Percentiles rank a stretch among this genome's conserved stretches.
These are phyloP conservation scores for Lutraria rhynchaena DNA, from an alignment of 1,140 invertebrate genomes.

Conservation along the genomic window DNA sequence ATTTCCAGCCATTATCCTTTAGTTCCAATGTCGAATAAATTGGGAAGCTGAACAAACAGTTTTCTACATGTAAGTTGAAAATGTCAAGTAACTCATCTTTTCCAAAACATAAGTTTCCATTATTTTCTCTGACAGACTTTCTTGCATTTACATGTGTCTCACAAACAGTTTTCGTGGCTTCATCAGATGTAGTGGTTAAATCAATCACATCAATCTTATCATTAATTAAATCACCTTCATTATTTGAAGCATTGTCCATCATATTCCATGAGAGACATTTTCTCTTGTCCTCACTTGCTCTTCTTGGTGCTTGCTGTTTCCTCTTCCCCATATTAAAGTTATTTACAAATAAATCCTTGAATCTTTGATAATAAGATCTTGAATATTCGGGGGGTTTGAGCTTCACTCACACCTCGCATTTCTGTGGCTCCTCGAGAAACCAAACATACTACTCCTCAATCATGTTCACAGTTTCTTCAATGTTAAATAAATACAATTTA, in stretches of 20 bases:
- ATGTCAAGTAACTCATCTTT: constrained; percentile 26
- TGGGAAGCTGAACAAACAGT: constrained; percentile 62
- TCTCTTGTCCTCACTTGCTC: constrained; percentile 69
- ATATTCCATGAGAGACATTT: constrained; percentile 76
- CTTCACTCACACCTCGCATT: too few species aligned
- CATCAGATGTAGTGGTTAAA: constrained; percentile 48
- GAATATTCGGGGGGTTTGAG: too few species aligned
- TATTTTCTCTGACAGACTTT: neutral
- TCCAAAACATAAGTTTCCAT: constrained; percentile 2
- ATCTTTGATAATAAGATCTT: too few species aligned
- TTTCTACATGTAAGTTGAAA: constrained; percentile 59
- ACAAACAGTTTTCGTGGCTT: constrained; percentile 2
- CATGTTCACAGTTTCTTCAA: too few species aligned
- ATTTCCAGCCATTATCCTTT: constrained; percentile 58
- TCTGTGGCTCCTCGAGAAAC: too few species aligned
- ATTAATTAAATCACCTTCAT: constrained; percentile 56
- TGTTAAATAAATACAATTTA: too few species aligned
- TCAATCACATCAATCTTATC: constrained; percentile 58
- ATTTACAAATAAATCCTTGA: too few species aligned
- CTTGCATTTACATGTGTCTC: neutral
- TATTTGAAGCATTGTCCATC: constrained; percentile 57
- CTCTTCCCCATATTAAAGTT: constrained; percentile 80
- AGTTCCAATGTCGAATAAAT: constrained; percentile 26
- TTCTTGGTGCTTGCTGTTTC: constrained; percentile 70
- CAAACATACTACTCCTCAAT: too few species aligned